A percentile compares a stretch with the other conserved stretches of the same genome.
Conservation (phyloP, 2,797 vertebrate species). For the Tenualosa thibaudeaui region DNA sequence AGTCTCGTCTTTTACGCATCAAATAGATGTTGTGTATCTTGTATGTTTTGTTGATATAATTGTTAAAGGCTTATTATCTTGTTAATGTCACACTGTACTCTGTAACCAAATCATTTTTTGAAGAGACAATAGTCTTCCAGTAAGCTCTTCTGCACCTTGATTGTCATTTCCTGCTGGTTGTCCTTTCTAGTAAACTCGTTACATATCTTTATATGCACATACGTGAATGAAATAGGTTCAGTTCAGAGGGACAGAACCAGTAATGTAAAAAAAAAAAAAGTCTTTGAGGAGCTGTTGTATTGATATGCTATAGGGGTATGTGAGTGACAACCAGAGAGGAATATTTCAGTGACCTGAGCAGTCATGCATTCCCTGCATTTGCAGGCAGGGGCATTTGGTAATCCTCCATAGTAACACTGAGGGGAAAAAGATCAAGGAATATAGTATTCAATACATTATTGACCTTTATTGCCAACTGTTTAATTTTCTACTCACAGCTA, state of each 20-base stretch:
- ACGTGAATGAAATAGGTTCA: too few relatives aligned
- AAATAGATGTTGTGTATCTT: background rate
- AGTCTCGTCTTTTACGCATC: background rate
- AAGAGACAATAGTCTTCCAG: too few relatives aligned
- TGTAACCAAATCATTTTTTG: too few relatives aligned
- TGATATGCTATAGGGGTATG: background rate
- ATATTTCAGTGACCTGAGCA: background rate
- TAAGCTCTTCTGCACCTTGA: too few relatives aligned
- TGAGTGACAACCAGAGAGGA: background rate
- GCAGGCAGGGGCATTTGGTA: background rate
- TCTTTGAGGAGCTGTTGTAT: background rate
- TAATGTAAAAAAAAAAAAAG: background rate
- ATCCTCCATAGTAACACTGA: background rate
- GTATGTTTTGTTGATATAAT: background rate
- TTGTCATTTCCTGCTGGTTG: too few relatives aligned
- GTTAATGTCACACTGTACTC: too few relatives aligned
- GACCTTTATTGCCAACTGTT: background rate
- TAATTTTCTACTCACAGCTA: background rate
- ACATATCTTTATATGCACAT: background rate
- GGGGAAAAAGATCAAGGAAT: background rate
- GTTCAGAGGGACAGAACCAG: too few relatives aligned
- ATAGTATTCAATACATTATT: background rate
- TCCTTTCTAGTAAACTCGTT: background rate
- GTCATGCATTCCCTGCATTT: slow-evolving; percentile 16
- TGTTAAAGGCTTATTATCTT: too few relatives aligned